Conservation (phyloP, 2,113 vertebrate genomes). For the Oryzias woworae region DNA sequence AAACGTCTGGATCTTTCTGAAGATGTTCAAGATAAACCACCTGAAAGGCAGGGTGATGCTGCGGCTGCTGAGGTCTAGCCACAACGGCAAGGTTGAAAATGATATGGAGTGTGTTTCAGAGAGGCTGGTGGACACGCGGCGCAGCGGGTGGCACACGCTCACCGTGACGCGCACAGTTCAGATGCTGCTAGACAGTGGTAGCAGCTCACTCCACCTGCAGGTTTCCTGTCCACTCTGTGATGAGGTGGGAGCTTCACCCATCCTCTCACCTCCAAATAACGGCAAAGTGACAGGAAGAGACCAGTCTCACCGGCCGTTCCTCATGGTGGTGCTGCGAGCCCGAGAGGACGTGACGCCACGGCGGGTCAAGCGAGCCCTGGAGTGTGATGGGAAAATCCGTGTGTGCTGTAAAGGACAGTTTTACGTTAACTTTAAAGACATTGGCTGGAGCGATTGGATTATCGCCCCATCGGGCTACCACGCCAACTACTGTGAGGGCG, state of each 20-base stretch:
- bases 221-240: constrained; percentile 87
- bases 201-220: constrained; percentile 77
- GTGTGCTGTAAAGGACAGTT: constrained; percentile 95
- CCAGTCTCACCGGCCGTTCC: constrained; percentile 90
- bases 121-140: constrained; percentile 88
- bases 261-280: constrained; percentile 73
- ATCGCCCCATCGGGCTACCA: constrained; percentile 96
- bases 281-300: constrained; percentile 69
- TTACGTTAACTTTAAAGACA: constrained; percentile 96
- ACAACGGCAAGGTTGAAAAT: constrained; percentile 13
- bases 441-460: constrained; percentile 99
- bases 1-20: constrained; percentile 93
- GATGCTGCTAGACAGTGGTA: constrained; percentile 79
- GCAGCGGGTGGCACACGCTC: constrained; percentile 93
- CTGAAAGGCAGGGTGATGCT: constrained; percentile 87
- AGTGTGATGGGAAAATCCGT: constrained; percentile 91
- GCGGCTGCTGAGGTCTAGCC: constrained; percentile 79
- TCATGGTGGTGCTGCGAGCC: constrained; percentile 86
- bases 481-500: constrained; percentile 97
- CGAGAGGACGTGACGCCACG: constrained; percentile 81
- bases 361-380: constrained; percentile 85
- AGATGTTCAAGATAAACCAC: constrained; percentile 84
- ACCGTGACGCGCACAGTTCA: constrained; percentile 82
- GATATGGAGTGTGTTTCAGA: constrained; percentile 79
- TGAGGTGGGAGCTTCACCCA: constrained; percentile 81